These are phyloP conservation scores for Pseudorasbora parva DNA, from an alignment of 2,113 vertebrate species.

Conservation along the genomic window DNA sequence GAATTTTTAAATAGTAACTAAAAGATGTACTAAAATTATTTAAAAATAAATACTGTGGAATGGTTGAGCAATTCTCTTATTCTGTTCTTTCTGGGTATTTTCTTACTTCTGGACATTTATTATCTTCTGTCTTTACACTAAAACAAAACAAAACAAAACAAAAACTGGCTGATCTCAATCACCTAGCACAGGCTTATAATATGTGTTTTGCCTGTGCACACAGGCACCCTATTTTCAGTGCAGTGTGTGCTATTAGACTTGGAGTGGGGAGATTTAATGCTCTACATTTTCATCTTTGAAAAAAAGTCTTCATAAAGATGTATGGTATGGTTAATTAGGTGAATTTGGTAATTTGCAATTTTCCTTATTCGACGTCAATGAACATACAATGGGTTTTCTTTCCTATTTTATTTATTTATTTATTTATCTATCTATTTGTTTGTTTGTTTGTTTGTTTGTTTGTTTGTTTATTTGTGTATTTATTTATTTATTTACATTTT, in stretches of 20 bases:
- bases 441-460: too few relatives aligned
- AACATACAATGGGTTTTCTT: too few relatives aligned
- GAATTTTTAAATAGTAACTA: constrained; percentile 67
- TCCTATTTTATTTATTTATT: too few relatives aligned
- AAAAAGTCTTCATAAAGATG: background rate
- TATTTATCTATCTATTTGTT: too few relatives aligned
- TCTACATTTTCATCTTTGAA: constrained; percentile 24
- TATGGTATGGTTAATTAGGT: background rate
- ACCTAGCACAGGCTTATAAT: constrained; percentile 48
- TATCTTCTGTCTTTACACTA: background rate
- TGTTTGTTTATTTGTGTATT: too few relatives aligned
- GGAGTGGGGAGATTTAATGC: constrained; percentile 44
- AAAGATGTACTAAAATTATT: constrained; percentile 17
- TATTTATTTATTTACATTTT: too few relatives aligned
- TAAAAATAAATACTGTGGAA: constrained; percentile 52
- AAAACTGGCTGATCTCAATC: constrained; percentile 27
- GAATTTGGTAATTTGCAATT: background rate
- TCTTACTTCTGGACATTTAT: background rate
- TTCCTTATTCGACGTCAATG: too few relatives aligned
- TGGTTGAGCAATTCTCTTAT: constrained; percentile 39
- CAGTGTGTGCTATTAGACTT: background rate
- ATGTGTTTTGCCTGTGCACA: constrained; percentile 18
- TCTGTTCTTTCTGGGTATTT: background rate
- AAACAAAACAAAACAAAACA: too few relatives aligned
- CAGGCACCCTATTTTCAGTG: background rate